Base-by-base conservation (phyloP, 92 coral and sea anemone genomes). In the Virgularia gustaviana region DNA sequence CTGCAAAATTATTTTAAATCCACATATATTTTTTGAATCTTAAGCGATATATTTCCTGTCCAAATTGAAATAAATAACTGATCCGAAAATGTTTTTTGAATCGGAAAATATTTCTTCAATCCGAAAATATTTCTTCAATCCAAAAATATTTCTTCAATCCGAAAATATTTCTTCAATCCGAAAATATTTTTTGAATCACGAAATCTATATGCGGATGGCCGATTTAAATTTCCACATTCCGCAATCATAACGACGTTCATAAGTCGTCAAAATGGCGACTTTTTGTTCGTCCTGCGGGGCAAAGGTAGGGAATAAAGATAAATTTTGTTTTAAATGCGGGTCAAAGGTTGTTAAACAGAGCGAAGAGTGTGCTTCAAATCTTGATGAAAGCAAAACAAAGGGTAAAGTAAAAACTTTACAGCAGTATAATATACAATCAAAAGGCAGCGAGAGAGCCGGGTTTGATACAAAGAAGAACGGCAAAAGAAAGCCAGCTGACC, bases 271-370 rank as follows among this genome's bases (percentile, higher is more conserved):
- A 16, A 75, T 42, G 60, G 75, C 45, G 32, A 71, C 29, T 25
- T 42, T 20, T 43, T 75, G 22, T 35, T 41, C 52, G 5, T 45
- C 75, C 2, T 25, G 33, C 34, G 51, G 51, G 20, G 20, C 13
- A 13, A 68, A 44, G 30, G 42, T 75, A n/a, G 47, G 65, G 30
- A 4, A 15, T 60, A 37, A 47, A 1, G 63, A 63, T 62, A 63
- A 44, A 34, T 63, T 75, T 63, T 75, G 80, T 47, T 75, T 75
- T 10, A 75, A 62, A 75, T 75, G 80, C 35, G 80, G 80, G 7
- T 0, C 59, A 19, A 75, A 62, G 49, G 75, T 75, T 2, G 51
- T 13, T 13, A 43, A 43, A 43, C 20, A 43, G 51, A 1, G 13
- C 1, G 1, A 16, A 43, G 13, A 16, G 13, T 16, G 20, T 43